Base-by-base conservation (phyloP, 2,888 invertebrate species). In the Polymixis flavicincta region DNA sequence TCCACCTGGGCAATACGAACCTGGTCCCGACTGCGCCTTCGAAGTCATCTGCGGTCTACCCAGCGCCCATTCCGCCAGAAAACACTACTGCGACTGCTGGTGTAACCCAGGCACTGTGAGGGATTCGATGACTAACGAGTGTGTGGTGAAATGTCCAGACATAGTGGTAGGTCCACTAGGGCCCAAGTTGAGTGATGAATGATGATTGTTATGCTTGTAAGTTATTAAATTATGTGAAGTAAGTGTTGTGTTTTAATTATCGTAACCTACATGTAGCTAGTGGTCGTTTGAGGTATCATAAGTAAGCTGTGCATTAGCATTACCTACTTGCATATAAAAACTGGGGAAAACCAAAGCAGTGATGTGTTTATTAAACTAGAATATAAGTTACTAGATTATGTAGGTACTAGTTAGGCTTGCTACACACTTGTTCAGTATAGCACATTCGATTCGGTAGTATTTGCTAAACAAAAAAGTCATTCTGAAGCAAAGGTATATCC, bases 51-150 rank as follows among this genome's bases (percentile, higher is more conserved):
- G 92, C 71, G 85, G 87, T 0, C n/a, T 78, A 0, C 88, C 87
- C 9, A 90, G 90, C 66, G 88, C 90, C 0, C 93, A 93, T 75
- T 71, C 88, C 3, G 84, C 74, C 54, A 87, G 92, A 17, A 71
- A 64, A 3, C 92, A 92, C 74, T 92, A 92, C 82, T 92, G 93
- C 71, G 92, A 92, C 80, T 93, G 93, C 76, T 93, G 93, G 93
- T 93, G 93, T 72, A 88, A 87, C 22, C 89, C 91, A 6, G 91
- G 90, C 22, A 87, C 90, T 1, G 59, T 86, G 42, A 85, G 93
- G 61, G 88, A 92, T 66, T 70, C 87, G 0, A 76, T 83, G 6
- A 83, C 90, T 0, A 75, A 87, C 11, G 71, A 87, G 14, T 92
- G 92, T 67, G 92, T 92, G 0, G 75, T 88, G 37, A 82, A 83